A percentile compares a stretch with the other conserved stretches of the same genome.
These are phyloP conservation scores for Bicyclus anynana DNA, from an alignment of 1,140 invertebrate genomes.

Conservation along the genomic window DNA sequence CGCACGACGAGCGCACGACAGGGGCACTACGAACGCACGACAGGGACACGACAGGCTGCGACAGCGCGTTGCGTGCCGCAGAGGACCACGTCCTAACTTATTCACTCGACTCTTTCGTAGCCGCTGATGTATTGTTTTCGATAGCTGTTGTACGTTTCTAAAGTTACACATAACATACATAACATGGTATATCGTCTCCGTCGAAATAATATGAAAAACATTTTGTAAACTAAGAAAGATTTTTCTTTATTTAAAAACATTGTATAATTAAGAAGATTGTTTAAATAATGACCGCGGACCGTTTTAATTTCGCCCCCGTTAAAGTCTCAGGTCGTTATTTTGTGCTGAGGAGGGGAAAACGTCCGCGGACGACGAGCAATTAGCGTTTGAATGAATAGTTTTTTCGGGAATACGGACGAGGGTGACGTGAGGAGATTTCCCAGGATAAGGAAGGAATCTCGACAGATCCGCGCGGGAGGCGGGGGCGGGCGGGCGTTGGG, in stretches of 20 bases:
- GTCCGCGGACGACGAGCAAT: constrained; percentile 18
- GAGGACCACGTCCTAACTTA: not conserved
- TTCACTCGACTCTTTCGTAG: not conserved
- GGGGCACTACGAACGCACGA: constrained; percentile 11
- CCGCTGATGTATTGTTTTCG: not conserved
- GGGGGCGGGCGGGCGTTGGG: constrained; percentile 12
- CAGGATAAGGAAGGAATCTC: constrained; percentile 12
- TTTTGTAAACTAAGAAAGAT: too few relatives aligned
- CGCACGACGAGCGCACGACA: constrained; percentile 15
- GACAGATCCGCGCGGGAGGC: constrained; percentile 16
- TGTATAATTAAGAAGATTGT: not conserved
- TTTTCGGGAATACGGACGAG: constrained; percentile 19
- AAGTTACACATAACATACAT: too few relatives aligned
- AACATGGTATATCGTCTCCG: too few relatives aligned
- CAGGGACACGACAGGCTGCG: not conserved
- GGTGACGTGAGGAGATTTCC: constrained; percentile 15
- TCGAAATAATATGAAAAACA: too few relatives aligned
- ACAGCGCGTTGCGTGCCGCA: not conserved
- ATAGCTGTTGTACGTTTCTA: not conserved
- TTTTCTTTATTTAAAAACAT: not conserved
- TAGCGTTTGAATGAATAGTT: constrained; percentile 26
- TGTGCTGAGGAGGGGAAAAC: constrained; percentile 14
- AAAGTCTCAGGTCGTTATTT: constrained; percentile 9
- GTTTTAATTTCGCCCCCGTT: not conserved
- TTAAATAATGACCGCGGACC: not conserved